phyloP scores from a whole-genome alignment of 2,888 invertebrate genomes.

The Macaria notata region DNA sequence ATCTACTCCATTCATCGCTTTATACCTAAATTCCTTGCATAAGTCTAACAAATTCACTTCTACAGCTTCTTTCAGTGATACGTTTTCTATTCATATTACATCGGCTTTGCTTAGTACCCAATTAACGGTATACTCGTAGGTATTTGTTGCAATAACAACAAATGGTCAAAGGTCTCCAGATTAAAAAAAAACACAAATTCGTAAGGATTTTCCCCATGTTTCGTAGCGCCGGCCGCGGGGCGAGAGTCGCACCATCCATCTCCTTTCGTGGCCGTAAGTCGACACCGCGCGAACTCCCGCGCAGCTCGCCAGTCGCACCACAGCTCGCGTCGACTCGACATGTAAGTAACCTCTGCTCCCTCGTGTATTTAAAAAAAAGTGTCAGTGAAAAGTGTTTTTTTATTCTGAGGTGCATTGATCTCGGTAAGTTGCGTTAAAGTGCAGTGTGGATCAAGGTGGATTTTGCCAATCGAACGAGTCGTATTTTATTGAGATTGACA shows the following conservation, averaged over 20 bases:
- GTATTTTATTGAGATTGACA: conserved; percentile 3
- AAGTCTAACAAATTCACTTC: too few relatives aligned
- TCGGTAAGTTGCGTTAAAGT: conserved; percentile 62
- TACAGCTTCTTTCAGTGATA: too few relatives aligned
- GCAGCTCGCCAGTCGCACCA: conserved; percentile 76
- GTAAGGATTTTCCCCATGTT: conserved; percentile 47
- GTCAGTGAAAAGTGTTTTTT: conserved; percentile 64
- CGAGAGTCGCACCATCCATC: conserved; percentile 70
- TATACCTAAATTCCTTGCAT: too few relatives aligned
- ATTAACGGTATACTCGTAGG: too few relatives aligned
- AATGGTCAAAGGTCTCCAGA: too few relatives aligned
- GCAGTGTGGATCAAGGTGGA: conserved; percentile 46
- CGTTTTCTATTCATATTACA: too few relatives aligned
- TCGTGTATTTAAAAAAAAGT: conserved; percentile 56
- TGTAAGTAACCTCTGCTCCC: conserved; percentile 70
- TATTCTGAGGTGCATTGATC: conserved; percentile 60
- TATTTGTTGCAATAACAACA: too few relatives aligned
- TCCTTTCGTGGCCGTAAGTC: conserved; percentile 80
- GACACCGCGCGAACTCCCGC: conserved; percentile 68
- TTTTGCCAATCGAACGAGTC: conserved; percentile 6
- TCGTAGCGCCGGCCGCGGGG: conserved; percentile 57
- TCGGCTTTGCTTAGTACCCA: too few relatives aligned
- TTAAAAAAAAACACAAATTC: too few relatives aligned
- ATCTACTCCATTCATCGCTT: too few relatives aligned
- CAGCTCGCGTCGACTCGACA: conserved; percentile 82